Conservation (phyloP, 2,888 invertebrate genomes). For the Bugula neritina region DNA sequence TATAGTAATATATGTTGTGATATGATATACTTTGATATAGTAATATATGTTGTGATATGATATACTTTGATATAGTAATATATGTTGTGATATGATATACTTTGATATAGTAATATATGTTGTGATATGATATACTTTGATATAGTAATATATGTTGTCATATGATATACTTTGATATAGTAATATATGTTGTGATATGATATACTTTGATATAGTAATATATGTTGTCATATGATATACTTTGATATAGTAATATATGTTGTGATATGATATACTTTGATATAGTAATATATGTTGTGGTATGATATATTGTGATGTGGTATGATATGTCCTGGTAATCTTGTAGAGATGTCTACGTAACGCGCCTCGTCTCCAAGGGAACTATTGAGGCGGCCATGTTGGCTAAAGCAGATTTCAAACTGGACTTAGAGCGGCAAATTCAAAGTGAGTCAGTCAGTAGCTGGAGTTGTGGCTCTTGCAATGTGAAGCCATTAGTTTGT, state of each 20-base stretch:
- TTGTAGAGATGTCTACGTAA: constrained; percentile 72
- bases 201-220: too few relatives aligned
- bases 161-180: background rate
- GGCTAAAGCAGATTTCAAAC: constrained; percentile 80
- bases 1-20: too few relatives aligned
- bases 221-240: too few relatives aligned
- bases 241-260: background rate
- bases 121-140: too few relatives aligned
- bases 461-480: too few relatives aligned
- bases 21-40: background rate
- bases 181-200: background rate
- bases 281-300: too few relatives aligned
- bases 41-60: background rate
- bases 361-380: constrained; percentile 73
- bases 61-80: too few relatives aligned
- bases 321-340: background rate
- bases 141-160: too few relatives aligned
- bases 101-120: background rate
- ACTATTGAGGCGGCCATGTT: constrained; percentile 91
- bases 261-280: too few relatives aligned
- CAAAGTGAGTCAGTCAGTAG: background rate
- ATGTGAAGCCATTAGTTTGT: too few relatives aligned
- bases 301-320: background rate
- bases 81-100: too few relatives aligned
- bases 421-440: constrained; percentile 83